Base-by-base conservation (phyloP, 1,140 invertebrate genomes). In the Zaprionus capensis region DNA sequence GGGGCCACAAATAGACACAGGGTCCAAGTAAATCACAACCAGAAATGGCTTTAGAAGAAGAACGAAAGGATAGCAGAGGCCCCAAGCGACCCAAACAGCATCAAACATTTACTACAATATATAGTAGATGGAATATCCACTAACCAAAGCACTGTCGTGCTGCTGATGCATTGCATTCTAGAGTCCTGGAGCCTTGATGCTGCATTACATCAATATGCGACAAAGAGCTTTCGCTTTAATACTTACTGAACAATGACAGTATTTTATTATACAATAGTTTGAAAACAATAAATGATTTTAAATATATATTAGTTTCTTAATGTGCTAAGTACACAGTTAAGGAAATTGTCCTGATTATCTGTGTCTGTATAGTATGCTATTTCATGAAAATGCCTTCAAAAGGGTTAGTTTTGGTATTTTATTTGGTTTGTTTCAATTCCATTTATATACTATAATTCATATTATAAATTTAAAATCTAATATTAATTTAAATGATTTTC, bases 21-120 rank as follows among this genome's bases (percentile, higher is more conserved):
- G 20, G 71, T 49, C 76, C 55, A 70, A 78, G 66, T 76, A 71
- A 76, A 78, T 72, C 71, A 38, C 57, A 38, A 49, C 66, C 53
- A 41, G 12, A 24, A 65, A 65, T 9, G 22, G 34, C 5, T 20
- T 20, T 4, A 55, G 11, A 1, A 20, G n/a, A 41, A 17, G 34
- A 7, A 53, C n/a, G 7, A 26, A 17, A 26, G 61, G 44, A 56
- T 53, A 49, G 36, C 38, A 26, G 9, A 24, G 12, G 14, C 51
- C 62, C 51, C 11, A 49, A 72, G 44, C 24, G 24, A 15, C 57
- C 55, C 14, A 56, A 72, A 36, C 24, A 26, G 20, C 34, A 59
- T 31, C 24, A 20, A 9, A 46, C n/a, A 17, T n/a, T 22, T 20
- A 11, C 3, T 11, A n/a, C n/a, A n/a, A n/a, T n/a, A 11, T 4